Evolutionary conservation across 30 jellyfish, hydroid and myxozoan genomes (phyloP).

Genomic region (Nemopilema nomurai): DNA sequence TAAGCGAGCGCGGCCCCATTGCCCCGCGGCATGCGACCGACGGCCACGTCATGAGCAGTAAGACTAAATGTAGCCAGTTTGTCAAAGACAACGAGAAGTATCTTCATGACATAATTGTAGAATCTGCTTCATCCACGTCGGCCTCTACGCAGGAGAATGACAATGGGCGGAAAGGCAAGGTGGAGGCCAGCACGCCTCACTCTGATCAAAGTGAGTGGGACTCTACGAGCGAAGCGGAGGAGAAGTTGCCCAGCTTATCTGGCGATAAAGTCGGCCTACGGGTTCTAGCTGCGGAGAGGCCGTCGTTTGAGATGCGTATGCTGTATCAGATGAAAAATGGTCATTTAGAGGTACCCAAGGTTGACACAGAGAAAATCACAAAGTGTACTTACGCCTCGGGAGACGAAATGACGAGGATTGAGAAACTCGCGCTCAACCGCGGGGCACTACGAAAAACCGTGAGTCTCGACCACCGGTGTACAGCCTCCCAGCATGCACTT

Average conservation of each 20-base stretch:
- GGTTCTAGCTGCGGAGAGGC: neutral
- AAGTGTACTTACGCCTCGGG: neutral
- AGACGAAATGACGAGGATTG: conserved; percentile 6
- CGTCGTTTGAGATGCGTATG: conserved; percentile 26
- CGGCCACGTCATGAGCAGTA: neutral
- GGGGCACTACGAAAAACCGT: conserved; percentile 2
- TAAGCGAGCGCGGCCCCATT: conserved; percentile 7
- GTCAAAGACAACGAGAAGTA: neutral
- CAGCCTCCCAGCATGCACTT: neutral
- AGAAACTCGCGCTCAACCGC: neutral
- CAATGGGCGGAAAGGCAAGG: neutral
- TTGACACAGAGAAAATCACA: neutral
- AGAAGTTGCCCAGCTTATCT: conserved; percentile 8
- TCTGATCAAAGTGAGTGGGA: conserved; percentile 17
- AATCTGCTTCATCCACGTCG: conserved; percentile 1
- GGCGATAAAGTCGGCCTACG: conserved; percentile 21
- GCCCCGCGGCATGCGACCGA: neutral
- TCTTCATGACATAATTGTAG: neutral
- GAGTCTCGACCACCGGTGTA: conserved; percentile 1
- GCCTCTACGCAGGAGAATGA: neutral
- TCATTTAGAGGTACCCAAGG: conserved; percentile 32
- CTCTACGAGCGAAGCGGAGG: neutral
- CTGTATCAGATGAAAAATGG: conserved; percentile 46
- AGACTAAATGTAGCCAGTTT: conserved; percentile 6
- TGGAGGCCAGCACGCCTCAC: neutral